phyloP scores from a whole-genome alignment of 2,888 invertebrate species.

The Caenorhabditis virilis region DNA sequence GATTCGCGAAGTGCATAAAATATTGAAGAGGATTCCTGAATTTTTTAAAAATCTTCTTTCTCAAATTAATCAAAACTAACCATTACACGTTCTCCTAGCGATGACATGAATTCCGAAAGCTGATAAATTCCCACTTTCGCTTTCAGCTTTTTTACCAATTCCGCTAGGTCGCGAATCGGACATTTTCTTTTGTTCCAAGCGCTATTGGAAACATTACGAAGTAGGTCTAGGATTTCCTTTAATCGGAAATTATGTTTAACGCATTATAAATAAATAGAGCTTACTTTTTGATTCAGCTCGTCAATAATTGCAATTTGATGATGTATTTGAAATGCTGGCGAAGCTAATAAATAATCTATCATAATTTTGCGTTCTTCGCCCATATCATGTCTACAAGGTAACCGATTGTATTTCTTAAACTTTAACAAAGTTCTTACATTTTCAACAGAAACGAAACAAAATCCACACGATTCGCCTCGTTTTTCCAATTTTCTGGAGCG shows the following conservation, averaged over 20 bases:
- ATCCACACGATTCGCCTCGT: slow-evolving; percentile 22
- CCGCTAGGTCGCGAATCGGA: background rate
- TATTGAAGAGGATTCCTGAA: background rate
- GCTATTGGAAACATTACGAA: background rate
- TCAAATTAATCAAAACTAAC: slow-evolving; percentile 5
- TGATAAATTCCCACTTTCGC: slow-evolving; percentile 3
- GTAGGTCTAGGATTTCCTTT: background rate
- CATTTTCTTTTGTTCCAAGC: background rate
- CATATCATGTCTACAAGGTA: too few relatives aligned
- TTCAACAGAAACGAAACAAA: slow-evolving; percentile 12
- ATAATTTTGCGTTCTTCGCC: background rate
- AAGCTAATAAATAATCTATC: slow-evolving; percentile 6
- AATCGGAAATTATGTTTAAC: background rate
- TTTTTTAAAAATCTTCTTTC: background rate
- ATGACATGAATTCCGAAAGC: slow-evolving; percentile 6
- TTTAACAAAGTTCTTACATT: background rate
- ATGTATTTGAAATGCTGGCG: background rate
- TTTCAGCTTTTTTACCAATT: slow-evolving; percentile 6
- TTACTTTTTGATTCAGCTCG: background rate
- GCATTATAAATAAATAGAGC: background rate
- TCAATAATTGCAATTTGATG: slow-evolving; percentile 1
- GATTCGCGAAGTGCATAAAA: background rate
- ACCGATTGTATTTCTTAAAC: background rate
- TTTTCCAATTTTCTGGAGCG: slow-evolving; percentile 9
- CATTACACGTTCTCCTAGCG: slow-evolving; percentile 5